Base-by-base conservation (phyloP, 1,140 invertebrate species). In the Halotydeus destructor region DNA sequence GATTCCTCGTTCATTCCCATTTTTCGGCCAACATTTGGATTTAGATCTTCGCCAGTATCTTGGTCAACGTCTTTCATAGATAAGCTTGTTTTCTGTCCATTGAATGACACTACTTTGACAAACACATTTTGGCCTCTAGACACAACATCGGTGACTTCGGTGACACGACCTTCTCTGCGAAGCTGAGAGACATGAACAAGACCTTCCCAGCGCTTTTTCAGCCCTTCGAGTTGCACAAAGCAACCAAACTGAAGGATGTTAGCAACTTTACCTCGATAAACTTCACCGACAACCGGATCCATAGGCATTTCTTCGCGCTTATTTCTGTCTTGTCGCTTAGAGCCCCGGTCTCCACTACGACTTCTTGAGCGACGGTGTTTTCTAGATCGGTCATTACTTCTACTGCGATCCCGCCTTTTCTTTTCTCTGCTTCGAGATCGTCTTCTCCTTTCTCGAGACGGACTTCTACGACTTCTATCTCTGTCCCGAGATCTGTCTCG, bases 51-150 rank as follows among this genome's bases (percentile, higher is more conserved):
- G 1, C 93, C 94, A 2, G 76, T 80, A 22, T 78, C 72, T 62
- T 98, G 93, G 58, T 94, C 83, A 0, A 97, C 91, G 64, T 98
- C 93, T 55, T 94, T 98, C 77, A 99, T 93, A 16, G 85, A 91
- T 5, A 99, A 64, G 30, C 88, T 91, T 0, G 89, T 83, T 58
- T 96, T 96, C 56, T 88, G 79, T 3, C 85, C 85, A 38, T 77
- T 78, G 11, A 89, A 69, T 37, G 78, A 85, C 28, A 91, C 57
- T 1, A 93, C 80, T 69, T 93, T 88, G 50, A 83, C 79, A 64
- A 84, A 88, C 0, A 98, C 86, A 64, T 74, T 83, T 51, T 85
- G 77, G 27, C 88, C 88, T 50, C 82, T 68, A 9, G 69, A 69
- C 0, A 98, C 84, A 19, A 97, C 88, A 64, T 98, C 93, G 5